Conservation (phyloP, 2,797 vertebrate species). For the Bufotes viridis region DNA sequence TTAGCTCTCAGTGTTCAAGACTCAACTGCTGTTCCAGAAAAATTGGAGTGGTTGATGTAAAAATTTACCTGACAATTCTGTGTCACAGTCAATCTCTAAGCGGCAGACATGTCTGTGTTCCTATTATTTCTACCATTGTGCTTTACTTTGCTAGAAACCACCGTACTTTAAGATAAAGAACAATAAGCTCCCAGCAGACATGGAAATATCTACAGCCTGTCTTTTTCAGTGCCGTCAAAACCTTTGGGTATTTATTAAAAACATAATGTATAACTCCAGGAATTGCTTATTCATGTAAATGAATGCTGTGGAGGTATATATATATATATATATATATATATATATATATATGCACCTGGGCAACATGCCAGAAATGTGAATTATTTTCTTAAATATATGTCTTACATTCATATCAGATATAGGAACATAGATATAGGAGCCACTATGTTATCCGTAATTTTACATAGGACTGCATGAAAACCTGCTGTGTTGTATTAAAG, state of each 20-base stretch:
- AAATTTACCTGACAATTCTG: constrained; percentile 55
- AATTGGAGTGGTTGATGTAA: constrained; percentile 50
- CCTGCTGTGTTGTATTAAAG: background rate
- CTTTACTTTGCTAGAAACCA: constrained; percentile 15
- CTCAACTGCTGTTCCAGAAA: constrained; percentile 29
- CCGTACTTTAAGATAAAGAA: constrained; percentile 41
- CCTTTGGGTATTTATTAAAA: constrained; percentile 36
- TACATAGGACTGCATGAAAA: background rate
- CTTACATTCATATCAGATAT: background rate
- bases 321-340: no score
- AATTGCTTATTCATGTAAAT: constrained; percentile 22
- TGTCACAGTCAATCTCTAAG: constrained; percentile 43
- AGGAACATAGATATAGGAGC: background rate
- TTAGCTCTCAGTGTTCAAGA: constrained; percentile 40
- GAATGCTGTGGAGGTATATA: background rate
- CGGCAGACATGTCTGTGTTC: constrained; percentile 36
- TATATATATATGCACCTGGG: background rate
- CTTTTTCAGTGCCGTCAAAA: constrained; percentile 5
- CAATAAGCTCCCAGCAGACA: constrained; percentile 30
- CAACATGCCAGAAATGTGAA: background rate
- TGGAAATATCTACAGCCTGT: constrained; percentile 9
- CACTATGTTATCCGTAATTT: background rate
- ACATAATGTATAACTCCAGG: constrained; percentile 1
- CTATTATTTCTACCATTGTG: constrained; percentile 36
- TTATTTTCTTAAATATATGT: background rate